phyloP scores from a whole-genome alignment of 2,888 invertebrate genomes.

The Bugula neritina region DNA sequence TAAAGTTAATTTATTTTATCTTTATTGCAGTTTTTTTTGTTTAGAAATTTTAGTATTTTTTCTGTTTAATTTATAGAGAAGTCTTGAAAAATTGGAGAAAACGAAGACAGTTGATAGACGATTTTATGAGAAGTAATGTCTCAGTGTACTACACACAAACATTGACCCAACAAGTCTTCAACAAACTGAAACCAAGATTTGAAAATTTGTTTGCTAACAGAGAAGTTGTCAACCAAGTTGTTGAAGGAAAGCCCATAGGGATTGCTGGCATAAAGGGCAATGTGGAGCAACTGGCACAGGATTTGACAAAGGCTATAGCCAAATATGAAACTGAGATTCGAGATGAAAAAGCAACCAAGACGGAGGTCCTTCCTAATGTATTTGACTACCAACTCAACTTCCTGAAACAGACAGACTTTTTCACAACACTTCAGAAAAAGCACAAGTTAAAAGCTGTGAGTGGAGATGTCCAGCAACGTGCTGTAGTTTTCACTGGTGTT shows the following conservation, averaged over 20 bases:
- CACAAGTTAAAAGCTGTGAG: background rate
- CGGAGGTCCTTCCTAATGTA: background rate
- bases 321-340: background rate
- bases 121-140: background rate
- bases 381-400: background rate
- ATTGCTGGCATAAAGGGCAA: background rate
- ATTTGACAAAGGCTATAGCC: background rate
- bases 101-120: background rate
- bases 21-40: no score
- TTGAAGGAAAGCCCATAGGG: background rate
- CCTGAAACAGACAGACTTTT: background rate
- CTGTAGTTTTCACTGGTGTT: background rate
- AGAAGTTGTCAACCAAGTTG: background rate
- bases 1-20: background rate
- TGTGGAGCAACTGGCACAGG: background rate
- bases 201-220: background rate
- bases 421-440: background rate
- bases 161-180: background rate
- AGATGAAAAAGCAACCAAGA: background rate
- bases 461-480: background rate
- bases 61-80: conserved; percentile 9
- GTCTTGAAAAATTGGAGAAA: background rate
- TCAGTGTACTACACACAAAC: background rate
- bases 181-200: background rate
- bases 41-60: no score